Evolutionary conservation across 2,888 invertebrate genomes (phyloP), one percentile per base, ranked within the genome.

Genomic region (Cheilosia soror): DNA sequence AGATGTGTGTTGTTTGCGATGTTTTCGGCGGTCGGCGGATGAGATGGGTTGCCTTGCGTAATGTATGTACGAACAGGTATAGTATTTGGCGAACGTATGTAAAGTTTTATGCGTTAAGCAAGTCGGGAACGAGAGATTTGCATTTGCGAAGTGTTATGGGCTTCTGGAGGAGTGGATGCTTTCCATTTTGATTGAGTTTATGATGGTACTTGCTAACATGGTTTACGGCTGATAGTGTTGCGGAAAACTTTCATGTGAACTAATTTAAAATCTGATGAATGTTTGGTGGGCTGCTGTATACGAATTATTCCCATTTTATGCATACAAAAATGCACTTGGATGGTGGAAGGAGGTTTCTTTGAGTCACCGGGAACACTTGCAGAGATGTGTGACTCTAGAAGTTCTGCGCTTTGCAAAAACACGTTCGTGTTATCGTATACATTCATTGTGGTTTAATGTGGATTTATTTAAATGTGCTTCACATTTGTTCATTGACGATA

Each of bases 131-230:
- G 40, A 55, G 27, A 44, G 65, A 68, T 76, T 68, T 53, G 62
- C 76, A 51, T 69, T 69, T 62, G 62, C 25, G 29, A 47, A 69
- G 44, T 60, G 44, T 53, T 25, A 15, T 69, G 44, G 77, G 37
- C 68, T 77, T 77, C 44, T 60, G 60, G 62, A 62, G 77, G 77
- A 77, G 68, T 62, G 68, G 60, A 62, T 77, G 68, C 60, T 77
- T 69, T 77, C 62, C 62, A 62, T 55, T 60, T 77, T 77, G 77
- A 68, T 62, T 42, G 51, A 15, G 68, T 68, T 76, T 68, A 76
- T 76, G 68, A 68, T 69, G 68, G 68, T 69, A 53, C 60, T 60
- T 62, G 42, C 42, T 27, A 29, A 25, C 53, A 69, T 69, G 53
- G 31, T 68, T 68, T 66, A 76, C 53, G 31, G 66, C 11, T 9